Evolutionary conservation across 2,888 invertebrate species (phyloP).

Genomic region (Morpho deidamia): DNA sequence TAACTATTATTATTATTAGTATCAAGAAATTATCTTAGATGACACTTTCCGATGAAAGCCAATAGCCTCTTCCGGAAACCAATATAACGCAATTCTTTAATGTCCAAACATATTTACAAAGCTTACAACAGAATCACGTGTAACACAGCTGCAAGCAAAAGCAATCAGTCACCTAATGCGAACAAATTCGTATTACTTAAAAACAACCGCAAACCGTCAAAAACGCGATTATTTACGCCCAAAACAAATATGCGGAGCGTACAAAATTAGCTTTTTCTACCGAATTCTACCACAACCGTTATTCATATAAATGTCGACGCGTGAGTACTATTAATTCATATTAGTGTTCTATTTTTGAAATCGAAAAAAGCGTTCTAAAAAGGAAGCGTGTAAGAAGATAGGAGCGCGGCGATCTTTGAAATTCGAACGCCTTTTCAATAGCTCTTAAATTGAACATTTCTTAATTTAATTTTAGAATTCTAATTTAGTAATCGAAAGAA

Average conservation of each 20-base stretch:
- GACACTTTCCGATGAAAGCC: neutral
- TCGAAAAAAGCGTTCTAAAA: slow-evolving; percentile 25
- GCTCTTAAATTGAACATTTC: slow-evolving; percentile 23
- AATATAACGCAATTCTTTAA: slow-evolving; percentile 23
- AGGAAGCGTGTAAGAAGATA: slow-evolving; percentile 34
- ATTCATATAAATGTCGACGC: slow-evolving; percentile 37
- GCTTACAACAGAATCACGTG: slow-evolving; percentile 59
- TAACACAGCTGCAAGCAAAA: slow-evolving; percentile 49
- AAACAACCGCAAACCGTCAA: slow-evolving; percentile 62
- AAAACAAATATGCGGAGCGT: slow-evolving; percentile 63
- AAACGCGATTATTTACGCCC: slow-evolving; percentile 73
- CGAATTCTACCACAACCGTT: slow-evolving; percentile 31
- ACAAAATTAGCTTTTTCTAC: slow-evolving; percentile 44
- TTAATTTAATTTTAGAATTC: slow-evolving; percentile 9
- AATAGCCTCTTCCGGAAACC: neutral
- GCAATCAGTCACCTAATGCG: slow-evolving; percentile 64
- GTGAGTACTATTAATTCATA: slow-evolving; percentile 59
- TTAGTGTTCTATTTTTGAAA: slow-evolving; percentile 58
- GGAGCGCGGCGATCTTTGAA: slow-evolving; percentile 45
- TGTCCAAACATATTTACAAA: slow-evolving; percentile 45
- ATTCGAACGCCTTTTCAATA: slow-evolving; percentile 43
- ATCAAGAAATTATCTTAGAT: too few species aligned
- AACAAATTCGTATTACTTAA: slow-evolving; percentile 71
- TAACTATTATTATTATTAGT: too few species aligned
- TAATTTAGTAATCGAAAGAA: neutral